phyloP scores from a whole-genome alignment of 2,888 invertebrate species.

The Mesoligia furuncula region DNA sequence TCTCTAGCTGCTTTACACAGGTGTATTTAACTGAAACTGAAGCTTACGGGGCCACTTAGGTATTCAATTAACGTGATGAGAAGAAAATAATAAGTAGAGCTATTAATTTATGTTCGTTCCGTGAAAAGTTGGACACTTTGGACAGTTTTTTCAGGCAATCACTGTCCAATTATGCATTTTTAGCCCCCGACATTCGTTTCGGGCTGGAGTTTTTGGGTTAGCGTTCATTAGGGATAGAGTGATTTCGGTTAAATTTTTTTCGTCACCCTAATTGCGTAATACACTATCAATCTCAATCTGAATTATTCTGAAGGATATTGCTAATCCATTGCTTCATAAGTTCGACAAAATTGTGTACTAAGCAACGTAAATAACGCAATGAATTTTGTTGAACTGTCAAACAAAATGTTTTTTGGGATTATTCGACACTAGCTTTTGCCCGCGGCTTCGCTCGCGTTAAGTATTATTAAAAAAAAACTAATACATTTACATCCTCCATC shows the following conservation, averaged over 20 bases:
- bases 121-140: neutral
- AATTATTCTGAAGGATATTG: neutral
- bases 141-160: neutral
- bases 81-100: neutral
- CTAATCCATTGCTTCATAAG: neutral
- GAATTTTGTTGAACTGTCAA: neutral
- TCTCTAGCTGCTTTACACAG: conserved; percentile 20
- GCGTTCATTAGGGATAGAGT: too few relatives aligned
- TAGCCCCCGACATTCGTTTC: neutral
- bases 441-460: too few relatives aligned
- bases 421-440: too few relatives aligned
- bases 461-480: too few relatives aligned
- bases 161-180: neutral
- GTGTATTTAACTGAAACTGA: conserved; percentile 12
- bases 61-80: neutral
- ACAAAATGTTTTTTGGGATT: neutral
- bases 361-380: neutral
- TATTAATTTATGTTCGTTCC: neutral
- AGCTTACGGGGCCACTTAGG: neutral
- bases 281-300: too few relatives aligned
- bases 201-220: neutral
- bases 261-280: neutral
- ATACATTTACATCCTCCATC: too few relatives aligned
- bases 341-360: neutral
- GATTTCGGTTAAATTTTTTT: too few relatives aligned